Evolutionary conservation across 2,113 vertebrate species (phyloP).

Genomic region (Tragelaphus scriptus): DNA sequence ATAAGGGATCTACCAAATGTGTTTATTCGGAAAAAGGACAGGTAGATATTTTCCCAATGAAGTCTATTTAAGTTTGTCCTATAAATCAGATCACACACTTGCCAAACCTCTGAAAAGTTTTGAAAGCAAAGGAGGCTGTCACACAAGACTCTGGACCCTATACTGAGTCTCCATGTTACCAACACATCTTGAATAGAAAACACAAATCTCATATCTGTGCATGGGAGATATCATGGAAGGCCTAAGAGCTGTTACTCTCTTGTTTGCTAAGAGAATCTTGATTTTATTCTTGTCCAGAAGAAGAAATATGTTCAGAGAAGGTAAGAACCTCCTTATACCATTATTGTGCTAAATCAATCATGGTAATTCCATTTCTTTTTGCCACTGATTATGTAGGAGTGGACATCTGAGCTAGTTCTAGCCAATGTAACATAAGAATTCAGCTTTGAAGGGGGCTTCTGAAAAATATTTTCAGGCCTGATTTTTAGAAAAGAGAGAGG

Average conservation of each 20-base stretch:
- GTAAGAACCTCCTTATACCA: background rate
- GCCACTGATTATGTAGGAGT: background rate
- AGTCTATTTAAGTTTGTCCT: background rate
- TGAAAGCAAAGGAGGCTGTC: background rate
- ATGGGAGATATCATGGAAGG: background rate
- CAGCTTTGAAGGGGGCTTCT: background rate
- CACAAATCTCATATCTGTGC: background rate
- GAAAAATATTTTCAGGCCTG: background rate
- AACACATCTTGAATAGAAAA: constrained; percentile 11
- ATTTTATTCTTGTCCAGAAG: background rate
- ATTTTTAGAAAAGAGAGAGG: background rate
- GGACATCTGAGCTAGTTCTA: background rate
- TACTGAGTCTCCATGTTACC: background rate
- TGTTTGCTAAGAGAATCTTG: background rate
- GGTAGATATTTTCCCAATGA: background rate
- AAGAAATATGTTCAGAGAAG: background rate
- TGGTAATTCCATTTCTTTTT: background rate
- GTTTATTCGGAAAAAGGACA: background rate
- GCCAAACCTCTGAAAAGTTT: background rate
- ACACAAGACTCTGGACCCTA: background rate
- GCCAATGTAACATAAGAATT: background rate
- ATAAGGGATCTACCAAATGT: background rate
- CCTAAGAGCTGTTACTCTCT: background rate
- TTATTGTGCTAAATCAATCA: background rate
- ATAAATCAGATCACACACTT: background rate